Evolutionary conservation across 2,797 vertebrate species (phyloP).

Genomic region (Tokudaia muenninki): DNA sequence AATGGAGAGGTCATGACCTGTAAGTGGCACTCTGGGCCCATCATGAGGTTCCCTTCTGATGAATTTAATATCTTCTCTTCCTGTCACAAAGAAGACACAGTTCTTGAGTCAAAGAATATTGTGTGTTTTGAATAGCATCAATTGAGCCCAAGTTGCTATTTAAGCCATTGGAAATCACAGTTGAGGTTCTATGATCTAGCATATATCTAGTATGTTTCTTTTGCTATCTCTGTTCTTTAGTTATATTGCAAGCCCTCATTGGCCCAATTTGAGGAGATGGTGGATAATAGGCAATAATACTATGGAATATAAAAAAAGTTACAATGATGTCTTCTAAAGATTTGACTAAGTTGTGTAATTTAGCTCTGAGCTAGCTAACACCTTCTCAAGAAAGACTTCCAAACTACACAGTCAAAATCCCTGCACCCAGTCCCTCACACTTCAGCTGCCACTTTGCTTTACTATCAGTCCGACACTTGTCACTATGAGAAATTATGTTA

Average conservation of each 20-base stretch:
- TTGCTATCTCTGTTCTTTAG: not conserved
- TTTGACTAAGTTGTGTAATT: constrained; percentile 2
- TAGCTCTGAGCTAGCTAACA: not conserved
- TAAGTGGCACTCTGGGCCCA: not conserved
- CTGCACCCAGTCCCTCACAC: not conserved
- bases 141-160: not conserved
- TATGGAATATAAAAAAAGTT: not conserved
- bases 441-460: not conserved
- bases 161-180: not conserved
- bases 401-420: not conserved
- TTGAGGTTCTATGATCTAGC: not conserved
- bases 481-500: not conserved
- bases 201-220: not conserved
- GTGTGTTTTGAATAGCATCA: not conserved
- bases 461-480: not conserved
- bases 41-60: not conserved
- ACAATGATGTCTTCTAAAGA: not conserved
- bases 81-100: not conserved
- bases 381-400: constrained; percentile 4
- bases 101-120: not conserved
- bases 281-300: not conserved
- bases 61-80: constrained; percentile 11
- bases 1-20: not conserved
- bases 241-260: not conserved
- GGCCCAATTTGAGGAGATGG: not conserved